These are phyloP conservation scores for Papilio polytes DNA, from an alignment of 1,140 invertebrate species.

Conservation along the genomic window DNA sequence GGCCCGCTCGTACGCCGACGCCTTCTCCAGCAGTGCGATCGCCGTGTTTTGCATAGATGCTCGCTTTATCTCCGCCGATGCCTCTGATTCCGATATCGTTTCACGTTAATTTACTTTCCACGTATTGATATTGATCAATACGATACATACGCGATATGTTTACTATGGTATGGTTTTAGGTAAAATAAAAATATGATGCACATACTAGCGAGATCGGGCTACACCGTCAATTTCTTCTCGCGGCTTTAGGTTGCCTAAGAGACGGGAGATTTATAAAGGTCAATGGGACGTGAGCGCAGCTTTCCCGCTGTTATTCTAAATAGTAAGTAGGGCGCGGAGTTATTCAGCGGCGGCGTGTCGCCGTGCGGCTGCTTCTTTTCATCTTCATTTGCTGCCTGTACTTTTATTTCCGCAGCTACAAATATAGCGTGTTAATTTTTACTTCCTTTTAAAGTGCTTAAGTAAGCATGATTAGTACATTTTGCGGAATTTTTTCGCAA, in stretches of 20 bases:
- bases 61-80: conserved; percentile 56
- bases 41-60: conserved; percentile 82
- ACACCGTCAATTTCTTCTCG: conserved; percentile 8
- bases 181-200: conserved; percentile 24
- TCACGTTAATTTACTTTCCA: conserved; percentile 45
- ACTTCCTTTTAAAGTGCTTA: neutral
- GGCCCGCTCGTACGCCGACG: conserved; percentile 72
- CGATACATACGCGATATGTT: conserved; percentile 59
- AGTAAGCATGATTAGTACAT: neutral
- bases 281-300: conserved; percentile 42
- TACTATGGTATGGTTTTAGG: conserved; percentile 78
- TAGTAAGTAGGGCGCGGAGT: conserved; percentile 65
- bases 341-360: conserved; percentile 70
- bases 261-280: conserved; percentile 21
- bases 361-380: conserved; percentile 68
- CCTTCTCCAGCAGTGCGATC: conserved; percentile 77
- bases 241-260: conserved; percentile 21
- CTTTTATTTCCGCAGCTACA: conserved; percentile 16
- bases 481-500: neutral
- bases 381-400: conserved; percentile 54
- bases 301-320: conserved; percentile 44
- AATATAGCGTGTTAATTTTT: neutral
- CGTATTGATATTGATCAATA: conserved; percentile 35
- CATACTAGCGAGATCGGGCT: conserved; percentile 12
- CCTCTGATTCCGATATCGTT: conserved; percentile 56